Conservation (phyloP, 2,113 vertebrate genomes). For the Erythrocercus mccallii region DNA sequence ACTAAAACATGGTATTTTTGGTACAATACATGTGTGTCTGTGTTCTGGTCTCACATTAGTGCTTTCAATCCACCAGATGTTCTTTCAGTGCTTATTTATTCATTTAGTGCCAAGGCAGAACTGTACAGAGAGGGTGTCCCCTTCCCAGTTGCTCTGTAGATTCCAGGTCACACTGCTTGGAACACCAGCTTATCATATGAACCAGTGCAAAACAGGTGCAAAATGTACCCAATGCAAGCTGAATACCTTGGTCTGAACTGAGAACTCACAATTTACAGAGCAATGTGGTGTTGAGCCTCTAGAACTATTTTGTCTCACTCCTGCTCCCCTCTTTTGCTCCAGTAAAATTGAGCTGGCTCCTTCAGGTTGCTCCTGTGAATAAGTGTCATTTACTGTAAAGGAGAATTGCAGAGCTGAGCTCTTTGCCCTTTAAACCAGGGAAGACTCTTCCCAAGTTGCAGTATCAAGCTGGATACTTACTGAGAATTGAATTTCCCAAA, state of each 20-base stretch:
- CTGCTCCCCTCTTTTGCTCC: neutral
- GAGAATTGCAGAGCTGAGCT: neutral
- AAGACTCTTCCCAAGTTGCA: neutral
- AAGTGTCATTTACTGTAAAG: neutral
- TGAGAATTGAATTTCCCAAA: neutral
- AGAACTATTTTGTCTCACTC: neutral
- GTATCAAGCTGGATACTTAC: neutral
- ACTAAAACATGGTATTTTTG: neutral
- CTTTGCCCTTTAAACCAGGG: neutral
- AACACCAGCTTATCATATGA: neutral
- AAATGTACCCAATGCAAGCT: neutral
- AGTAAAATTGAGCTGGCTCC: neutral
- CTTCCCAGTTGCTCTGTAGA: neutral
- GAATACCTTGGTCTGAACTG: neutral
- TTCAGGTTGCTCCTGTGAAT: neutral
- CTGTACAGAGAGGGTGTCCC: neutral
- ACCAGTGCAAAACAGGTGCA: neutral
- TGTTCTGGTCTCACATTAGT: neutral
- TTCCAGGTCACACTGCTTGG: neutral
- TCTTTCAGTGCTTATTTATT: neutral
- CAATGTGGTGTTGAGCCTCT: neutral
- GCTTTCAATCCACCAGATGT: neutral
- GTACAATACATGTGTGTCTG: neutral
- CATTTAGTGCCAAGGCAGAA: neutral
- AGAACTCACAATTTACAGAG: neutral